A percentile compares a stretch with the other conserved stretches of the same genome.
phyloP scores from a whole-genome alignment of 2,797 vertebrate species.

The Manis javanica region DNA sequence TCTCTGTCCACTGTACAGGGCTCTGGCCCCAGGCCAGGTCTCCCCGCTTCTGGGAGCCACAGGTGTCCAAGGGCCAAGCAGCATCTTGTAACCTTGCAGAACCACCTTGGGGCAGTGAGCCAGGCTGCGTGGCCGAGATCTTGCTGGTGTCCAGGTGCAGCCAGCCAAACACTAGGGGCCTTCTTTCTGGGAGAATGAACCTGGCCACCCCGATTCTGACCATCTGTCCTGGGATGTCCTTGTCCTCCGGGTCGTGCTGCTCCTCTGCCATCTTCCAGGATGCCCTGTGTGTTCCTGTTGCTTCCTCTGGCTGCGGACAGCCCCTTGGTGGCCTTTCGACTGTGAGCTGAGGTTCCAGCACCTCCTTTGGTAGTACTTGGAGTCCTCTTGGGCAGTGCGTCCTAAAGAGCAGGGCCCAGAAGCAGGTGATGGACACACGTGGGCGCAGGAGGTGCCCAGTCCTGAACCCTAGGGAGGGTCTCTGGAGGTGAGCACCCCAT shows the following conservation, averaged over 20 bases:
- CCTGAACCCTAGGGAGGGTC: not conserved
- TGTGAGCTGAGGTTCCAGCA: not conserved
- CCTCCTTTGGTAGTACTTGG: not conserved
- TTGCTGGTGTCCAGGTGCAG: not conserved
- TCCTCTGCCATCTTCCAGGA: not conserved
- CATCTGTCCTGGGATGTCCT: rapidly evolving
- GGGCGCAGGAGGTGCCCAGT: not conserved
- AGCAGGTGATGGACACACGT: not conserved
- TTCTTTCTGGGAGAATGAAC: not conserved
- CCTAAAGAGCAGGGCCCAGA: not conserved
- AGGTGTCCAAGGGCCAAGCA: not conserved
- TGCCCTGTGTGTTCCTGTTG: not conserved
- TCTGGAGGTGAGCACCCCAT: rapidly evolving
- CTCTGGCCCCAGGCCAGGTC: not conserved
- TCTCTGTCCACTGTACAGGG: rapidly evolving
- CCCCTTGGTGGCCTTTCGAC: not conserved
- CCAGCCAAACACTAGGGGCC: not conserved
- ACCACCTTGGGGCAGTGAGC: not conserved
- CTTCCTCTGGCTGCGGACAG: not conserved
- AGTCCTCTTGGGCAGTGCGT: not conserved
- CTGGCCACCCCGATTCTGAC: not conserved
- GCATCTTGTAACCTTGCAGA: not conserved
- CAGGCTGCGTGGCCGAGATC: not conserved
- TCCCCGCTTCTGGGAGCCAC: not conserved
- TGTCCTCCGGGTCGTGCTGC: not conserved